These are phyloP conservation scores for Muscicapa adusta DNA, from an alignment of 2,113 vertebrate species.

Conservation along the genomic window DNA sequence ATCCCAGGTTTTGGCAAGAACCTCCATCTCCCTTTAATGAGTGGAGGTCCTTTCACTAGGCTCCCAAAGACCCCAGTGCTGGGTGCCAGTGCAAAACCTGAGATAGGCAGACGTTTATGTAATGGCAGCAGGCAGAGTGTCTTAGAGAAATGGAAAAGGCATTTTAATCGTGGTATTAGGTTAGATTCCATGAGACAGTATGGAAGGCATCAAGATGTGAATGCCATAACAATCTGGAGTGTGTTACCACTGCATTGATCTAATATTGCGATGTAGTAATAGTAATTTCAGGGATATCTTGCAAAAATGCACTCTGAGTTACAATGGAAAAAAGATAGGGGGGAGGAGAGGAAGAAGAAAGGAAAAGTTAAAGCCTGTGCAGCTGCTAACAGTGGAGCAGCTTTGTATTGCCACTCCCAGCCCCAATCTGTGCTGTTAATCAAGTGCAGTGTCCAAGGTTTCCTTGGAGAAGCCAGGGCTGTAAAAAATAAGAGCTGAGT, in stretches of 20 bases:
- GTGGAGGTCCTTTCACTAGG: constrained; percentile 17
- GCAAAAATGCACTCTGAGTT: constrained; percentile 42
- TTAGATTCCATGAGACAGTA: constrained; percentile 55
- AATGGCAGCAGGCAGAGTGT: constrained; percentile 27
- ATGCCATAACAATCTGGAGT: constrained; percentile 64
- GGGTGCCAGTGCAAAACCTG: constrained; percentile 21
- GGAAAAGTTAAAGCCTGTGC: constrained; percentile 12
- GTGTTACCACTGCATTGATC: constrained; percentile 61
- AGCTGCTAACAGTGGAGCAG: background rate
- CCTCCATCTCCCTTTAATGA: constrained; percentile 23
- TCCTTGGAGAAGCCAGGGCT: background rate
- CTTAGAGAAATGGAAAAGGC: constrained; percentile 52
- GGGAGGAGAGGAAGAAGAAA: background rate
- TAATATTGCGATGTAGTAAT: constrained; percentile 47
- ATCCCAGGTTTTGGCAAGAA: constrained; percentile 37
- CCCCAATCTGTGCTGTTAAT: background rate
- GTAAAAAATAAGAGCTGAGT: background rate
- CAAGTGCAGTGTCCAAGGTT: background rate
- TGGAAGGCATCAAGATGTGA: constrained; percentile 60
- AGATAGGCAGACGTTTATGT: constrained; percentile 56
- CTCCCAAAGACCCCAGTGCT: background rate
- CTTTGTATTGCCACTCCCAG: background rate
- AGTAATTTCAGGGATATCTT: constrained; percentile 63
- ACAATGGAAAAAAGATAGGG: background rate
- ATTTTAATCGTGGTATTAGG: constrained; percentile 61